Evolutionary conservation across 1,140 invertebrate genomes (phyloP).

Genomic region (Calephelis virginiensis): DNA sequence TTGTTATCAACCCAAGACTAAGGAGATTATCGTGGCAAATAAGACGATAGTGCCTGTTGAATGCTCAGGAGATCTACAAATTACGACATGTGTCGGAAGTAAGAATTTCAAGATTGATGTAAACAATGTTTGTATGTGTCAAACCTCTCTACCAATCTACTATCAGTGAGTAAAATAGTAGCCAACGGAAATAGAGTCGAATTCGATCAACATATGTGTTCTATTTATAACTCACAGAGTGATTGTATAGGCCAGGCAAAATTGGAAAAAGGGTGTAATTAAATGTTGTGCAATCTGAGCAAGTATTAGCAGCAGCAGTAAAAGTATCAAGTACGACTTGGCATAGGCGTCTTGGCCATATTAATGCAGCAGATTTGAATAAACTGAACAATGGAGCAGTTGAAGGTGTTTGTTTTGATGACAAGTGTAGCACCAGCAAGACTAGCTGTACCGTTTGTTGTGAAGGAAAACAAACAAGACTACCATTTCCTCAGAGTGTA

Average conservation of each 20-base stretch:
- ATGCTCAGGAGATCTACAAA: conserved; percentile 33
- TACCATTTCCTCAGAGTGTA: conserved; percentile 20
- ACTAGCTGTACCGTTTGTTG: conserved; percentile 30
- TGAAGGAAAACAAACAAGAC: conserved; percentile 32
- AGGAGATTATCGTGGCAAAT: conserved; percentile 38
- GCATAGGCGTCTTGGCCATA: conserved; percentile 34
- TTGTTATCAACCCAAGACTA: conserved; percentile 28
- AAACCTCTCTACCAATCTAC: conserved; percentile 35
- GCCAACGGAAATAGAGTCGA: conserved; percentile 29
- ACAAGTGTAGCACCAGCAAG: conserved; percentile 19
- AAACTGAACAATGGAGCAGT: conserved; percentile 30
- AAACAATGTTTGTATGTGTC: conserved; percentile 33
- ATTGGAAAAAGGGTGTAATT: conserved; percentile 31
- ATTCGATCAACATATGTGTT: conserved; percentile 32
- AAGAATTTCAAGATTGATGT: conserved; percentile 13
- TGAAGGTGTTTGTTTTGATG: conserved; percentile 28
- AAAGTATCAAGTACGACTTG: conserved; percentile 25
- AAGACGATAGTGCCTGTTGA: conserved; percentile 26
- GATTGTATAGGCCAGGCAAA: conserved; percentile 24
- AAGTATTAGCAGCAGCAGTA: conserved; percentile 26
- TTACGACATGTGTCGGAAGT: conserved; percentile 30
- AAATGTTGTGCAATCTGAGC: conserved; percentile 19
- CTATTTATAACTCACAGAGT: conserved; percentile 35
- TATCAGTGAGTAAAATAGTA: conserved; percentile 38
- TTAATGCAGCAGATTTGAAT: conserved; percentile 31